A percentile compares a stretch with the other conserved stretches of the same genome.
Evolutionary conservation across 2,113 vertebrate genomes (phyloP).

Genomic region (Calidris pugnax): DNA sequence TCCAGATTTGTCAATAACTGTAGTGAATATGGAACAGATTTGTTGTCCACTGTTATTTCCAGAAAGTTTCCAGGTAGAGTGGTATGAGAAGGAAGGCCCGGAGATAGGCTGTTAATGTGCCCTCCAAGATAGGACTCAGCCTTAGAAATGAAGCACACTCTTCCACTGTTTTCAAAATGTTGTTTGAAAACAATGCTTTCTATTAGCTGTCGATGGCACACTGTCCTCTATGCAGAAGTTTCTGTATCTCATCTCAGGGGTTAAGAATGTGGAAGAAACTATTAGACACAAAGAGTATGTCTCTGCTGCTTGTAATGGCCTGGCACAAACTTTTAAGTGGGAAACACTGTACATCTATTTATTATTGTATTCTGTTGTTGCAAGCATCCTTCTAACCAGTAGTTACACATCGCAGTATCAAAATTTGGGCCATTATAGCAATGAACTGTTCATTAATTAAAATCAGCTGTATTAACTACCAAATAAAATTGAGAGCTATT

Average conservation of each 20-base stretch:
- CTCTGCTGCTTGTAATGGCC: not conserved
- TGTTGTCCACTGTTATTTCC: not conserved
- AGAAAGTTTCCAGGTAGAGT: not conserved
- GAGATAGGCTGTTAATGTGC: not conserved
- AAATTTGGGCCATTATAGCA: not conserved
- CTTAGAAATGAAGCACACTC: not conserved
- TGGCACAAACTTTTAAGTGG: not conserved
- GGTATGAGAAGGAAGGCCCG: not conserved
- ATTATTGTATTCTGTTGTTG: not conserved
- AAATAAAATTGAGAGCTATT: not conserved
- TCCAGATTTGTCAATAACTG: not conserved
- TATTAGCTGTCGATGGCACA: not conserved
- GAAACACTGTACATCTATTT: not conserved
- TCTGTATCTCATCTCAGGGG: not conserved
- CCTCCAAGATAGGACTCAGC: not conserved
- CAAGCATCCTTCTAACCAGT: not conserved
- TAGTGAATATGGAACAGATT: not conserved
- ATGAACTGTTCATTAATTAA: not conserved
- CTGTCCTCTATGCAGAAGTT: not conserved
- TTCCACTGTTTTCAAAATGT: not conserved
- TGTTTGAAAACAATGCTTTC: not conserved
- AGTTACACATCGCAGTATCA: not conserved
- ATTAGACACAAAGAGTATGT: not conserved
- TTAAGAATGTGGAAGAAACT: not conserved
- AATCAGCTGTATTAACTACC: not conserved